A percentile compares a stretch with the other conserved stretches of the same genome.
phyloP scores from a whole-genome alignment of 2,797 vertebrate species.

The Dermochelys coriacea region DNA sequence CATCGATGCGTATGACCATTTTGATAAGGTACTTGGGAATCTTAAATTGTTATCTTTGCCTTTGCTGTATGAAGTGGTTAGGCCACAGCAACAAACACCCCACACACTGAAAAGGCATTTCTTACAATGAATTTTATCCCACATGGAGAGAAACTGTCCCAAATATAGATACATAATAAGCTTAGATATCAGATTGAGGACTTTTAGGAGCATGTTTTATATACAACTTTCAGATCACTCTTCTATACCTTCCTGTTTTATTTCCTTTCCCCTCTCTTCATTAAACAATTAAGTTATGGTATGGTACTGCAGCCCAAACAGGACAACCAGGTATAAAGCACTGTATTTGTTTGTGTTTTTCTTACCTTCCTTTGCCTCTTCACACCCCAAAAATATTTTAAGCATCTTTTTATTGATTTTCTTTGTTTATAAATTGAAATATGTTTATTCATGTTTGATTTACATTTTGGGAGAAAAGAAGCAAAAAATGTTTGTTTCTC shows the following conservation, averaged over 20 bases:
- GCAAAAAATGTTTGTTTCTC: background rate
- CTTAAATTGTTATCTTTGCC: background rate
- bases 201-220: background rate
- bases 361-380: background rate
- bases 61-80: background rate
- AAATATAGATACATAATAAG: background rate
- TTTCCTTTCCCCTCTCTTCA: background rate
- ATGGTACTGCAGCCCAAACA: background rate
- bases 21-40: background rate
- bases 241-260: background rate
- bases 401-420: background rate
- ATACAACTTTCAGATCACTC: background rate
- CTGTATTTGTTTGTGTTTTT: background rate
- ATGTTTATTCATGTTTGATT: background rate
- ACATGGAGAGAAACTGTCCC: background rate
- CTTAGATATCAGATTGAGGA: background rate
- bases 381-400: background rate
- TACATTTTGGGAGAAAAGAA: constrained; percentile 16
- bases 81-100: background rate
- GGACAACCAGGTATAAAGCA: background rate
- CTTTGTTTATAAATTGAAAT: background rate
- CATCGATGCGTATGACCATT: background rate
- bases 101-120: constrained; percentile 11
- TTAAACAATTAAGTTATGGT: background rate
- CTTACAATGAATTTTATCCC: background rate